Base-by-base conservation (phyloP, 2,888 invertebrate genomes). In the Oligia fasciuncula region DNA sequence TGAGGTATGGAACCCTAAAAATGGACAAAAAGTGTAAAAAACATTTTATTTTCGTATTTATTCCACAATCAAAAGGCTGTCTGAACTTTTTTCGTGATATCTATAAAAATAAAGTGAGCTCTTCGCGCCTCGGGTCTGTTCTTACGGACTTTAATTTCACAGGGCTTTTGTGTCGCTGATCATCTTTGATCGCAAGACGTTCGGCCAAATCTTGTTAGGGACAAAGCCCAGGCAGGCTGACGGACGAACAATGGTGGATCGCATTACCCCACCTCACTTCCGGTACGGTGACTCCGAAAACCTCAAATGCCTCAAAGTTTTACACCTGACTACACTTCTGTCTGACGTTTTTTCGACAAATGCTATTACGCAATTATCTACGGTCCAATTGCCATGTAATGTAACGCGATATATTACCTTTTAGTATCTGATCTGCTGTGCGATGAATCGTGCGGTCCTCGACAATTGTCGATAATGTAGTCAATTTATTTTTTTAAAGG, bases 151-250 rank as follows among this genome's bases (percentile, higher is more conserved):
- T 94, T 91, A 92, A 93, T 94, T 93, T 93, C 88, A 92, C 92
- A 87, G 89, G 86, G 88, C 89, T 91, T 93, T 94, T 94, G 92
- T 93, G 89, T 83, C 82, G 81, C 80, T 83, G 90, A 91, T 92
- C 90, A 90, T 91, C 92, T 92, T 93, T 92, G 92, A 92, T 90
- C 89, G 88, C 80, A 88, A 89, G 88, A 87, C 85, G 90, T 89
- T 91, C 91, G 90, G 89, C 91, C 91, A 92, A 94, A 96, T 96
- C 96, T 96, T 93, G 95, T 95, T 96, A 95, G 86, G 93, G 91
- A 94, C 93, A 94, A 94, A 93, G 87, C 74, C 70, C 84, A 77
- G 75, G 90, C 91, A 81, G 89, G 85, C 88, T 87, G 91, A 88
- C 91, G 89, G 91, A 91, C 92, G 91, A 90, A 94, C 93, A 92